Base-by-base conservation (phyloP, 1,140 invertebrate species). In the Pantala flavescens region DNA sequence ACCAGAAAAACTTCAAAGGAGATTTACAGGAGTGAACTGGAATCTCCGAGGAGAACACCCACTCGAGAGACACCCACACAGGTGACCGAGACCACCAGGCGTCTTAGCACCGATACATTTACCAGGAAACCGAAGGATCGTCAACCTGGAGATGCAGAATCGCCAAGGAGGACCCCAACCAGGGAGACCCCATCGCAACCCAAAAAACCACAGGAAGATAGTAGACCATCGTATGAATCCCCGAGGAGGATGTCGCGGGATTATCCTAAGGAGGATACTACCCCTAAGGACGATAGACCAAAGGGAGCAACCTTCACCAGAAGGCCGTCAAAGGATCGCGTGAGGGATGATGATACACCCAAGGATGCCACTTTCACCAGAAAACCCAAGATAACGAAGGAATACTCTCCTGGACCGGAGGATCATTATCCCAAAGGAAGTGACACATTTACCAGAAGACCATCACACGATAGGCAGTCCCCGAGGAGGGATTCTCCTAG, bases 71-170 rank as follows among this genome's bases (percentile, higher is more conserved):
- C 14, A 7, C 49, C 49, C 12, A 63, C 49, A 21, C 14, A 21
- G 12, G 3, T 7, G 12, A 63, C 5, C 49, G 49, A 63, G 12
- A 16, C 49, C 12, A 63, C 49, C 14, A 63, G 12, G 49, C 16
- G 49, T 36, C 28, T 36, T 5, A 36, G 28, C 28, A 36, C 28
- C 28, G 28, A 36, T 9, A 36, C 28, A 9, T 36, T 36, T 36
- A 36, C 28, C 28, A 36, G 9, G 28, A 36, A 9, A 9, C 28
- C 28, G 9, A 36, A 9, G 28, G 28, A 36, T 36, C 28, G 28
- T 36, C 2, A 2, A 9, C 78, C 80, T 12, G 83, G 80, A 75
- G 73, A 79, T 0, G 76, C 79, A 7, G 28, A 36, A 36, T 36
- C 28, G 9, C 28, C 28, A 36, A 36, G 28, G 28, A 36, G 9